Percentiles rank a stretch among this genome's conserved stretches.
Conservation (phyloP, 2,797 vertebrate species). For the Sternarchorhynchus goeldii region DNA sequence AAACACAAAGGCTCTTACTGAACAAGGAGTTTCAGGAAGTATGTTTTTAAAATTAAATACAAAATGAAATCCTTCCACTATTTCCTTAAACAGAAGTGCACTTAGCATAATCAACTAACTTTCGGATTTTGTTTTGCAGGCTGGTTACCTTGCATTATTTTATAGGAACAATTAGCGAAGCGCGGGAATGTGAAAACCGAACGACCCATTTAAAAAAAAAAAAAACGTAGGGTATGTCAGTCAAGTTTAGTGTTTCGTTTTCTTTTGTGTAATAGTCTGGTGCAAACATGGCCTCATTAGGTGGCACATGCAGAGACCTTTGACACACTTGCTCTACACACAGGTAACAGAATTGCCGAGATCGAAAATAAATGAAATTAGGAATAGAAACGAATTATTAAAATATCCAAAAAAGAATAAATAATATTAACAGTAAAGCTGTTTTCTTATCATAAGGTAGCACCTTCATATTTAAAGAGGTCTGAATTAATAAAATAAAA, state of each 20-base stretch:
- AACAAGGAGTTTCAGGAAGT: background rate
- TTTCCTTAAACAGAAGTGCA: background rate
- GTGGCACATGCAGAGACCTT: conserved; percentile 39
- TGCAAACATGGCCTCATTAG: conserved; percentile 30
- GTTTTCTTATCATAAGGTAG: conserved; percentile 46
- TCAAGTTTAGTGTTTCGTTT: conserved; percentile 23
- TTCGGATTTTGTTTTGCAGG: background rate
- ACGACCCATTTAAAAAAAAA: background rate
- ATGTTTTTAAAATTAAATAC: background rate
- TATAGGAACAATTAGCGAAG: background rate
- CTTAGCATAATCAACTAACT: background rate
- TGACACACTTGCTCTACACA: conserved; percentile 16
- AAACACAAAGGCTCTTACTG: background rate
- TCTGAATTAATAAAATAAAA: conserved; percentile 44
- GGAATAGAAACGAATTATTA: conserved; percentile 44
- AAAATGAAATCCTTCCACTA: background rate
- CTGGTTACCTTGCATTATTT: background rate
- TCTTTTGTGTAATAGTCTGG: conserved; percentile 3
- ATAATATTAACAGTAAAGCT: conserved; percentile 63
- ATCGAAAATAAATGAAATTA: conserved; percentile 22
- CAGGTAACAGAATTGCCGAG: conserved; percentile 41
- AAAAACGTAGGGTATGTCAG: no score
- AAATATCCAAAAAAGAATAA: conserved; percentile 70
- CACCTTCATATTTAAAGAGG: conserved; percentile 50
- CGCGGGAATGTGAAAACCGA: background rate